These are phyloP conservation scores for Lordiphosa fenestrarum DNA, from an alignment of 2,888 invertebrate species.

Conservation along the genomic window DNA sequence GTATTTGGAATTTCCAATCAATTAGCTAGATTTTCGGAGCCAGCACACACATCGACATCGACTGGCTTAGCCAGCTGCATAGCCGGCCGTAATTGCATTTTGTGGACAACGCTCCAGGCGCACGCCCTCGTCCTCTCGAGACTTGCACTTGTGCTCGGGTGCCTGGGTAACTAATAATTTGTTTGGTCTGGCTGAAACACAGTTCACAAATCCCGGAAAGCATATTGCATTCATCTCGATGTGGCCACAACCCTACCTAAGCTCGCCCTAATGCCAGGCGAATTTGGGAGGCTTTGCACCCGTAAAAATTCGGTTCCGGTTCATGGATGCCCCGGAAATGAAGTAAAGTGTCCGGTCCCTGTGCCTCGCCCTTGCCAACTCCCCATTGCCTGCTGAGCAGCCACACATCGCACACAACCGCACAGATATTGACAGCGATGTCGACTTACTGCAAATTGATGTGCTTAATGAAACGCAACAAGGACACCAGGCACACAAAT, in stretches of 20 bases:
- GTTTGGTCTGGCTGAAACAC: constrained; percentile 39
- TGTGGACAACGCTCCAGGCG: constrained; percentile 28
- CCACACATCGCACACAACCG: constrained; percentile 19
- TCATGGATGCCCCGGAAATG: constrained; percentile 54
- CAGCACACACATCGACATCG: constrained; percentile 9
- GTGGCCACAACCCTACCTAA: constrained; percentile 13
- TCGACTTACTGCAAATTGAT: constrained; percentile 40
- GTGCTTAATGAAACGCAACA: constrained; percentile 54
- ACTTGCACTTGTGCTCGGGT: neutral
- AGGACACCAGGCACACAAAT: constrained; percentile 19
- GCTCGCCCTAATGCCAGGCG: constrained; percentile 33
- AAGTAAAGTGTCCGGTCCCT: constrained; percentile 42
- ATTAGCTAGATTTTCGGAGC: constrained; percentile 28
- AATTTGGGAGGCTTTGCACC: constrained; percentile 18
- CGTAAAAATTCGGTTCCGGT: constrained; percentile 50
- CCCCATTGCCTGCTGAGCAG: neutral
- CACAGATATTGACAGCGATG: constrained; percentile 9
- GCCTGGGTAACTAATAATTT: constrained; percentile 35
- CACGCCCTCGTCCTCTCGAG: neutral
- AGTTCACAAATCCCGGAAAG: neutral
- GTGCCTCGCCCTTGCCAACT: neutral
- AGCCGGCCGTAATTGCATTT: constrained; percentile 46
- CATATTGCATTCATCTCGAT: neutral
- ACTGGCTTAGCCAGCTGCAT: constrained; percentile 17
- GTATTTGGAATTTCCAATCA: constrained; percentile 24